Evolutionary conservation across 2,113 vertebrate genomes (phyloP).

Genomic region (Lethenteron camtschaticum): DNA sequence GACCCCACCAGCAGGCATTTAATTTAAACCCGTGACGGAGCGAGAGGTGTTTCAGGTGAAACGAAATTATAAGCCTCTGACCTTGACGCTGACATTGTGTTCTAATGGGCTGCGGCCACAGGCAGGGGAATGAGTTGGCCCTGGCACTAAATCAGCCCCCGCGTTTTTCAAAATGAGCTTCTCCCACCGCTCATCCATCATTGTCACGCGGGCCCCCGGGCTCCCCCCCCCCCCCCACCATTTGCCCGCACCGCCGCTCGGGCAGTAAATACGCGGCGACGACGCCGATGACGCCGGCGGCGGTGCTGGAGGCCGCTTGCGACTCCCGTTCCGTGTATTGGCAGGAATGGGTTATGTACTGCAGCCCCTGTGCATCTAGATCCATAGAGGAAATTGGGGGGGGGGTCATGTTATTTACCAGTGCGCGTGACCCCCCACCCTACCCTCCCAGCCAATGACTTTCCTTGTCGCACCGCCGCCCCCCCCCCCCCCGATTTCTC

Average conservation of each 20-base stretch:
- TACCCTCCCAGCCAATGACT: too few relatives aligned
- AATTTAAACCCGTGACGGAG: not conserved
- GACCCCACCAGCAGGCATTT: not conserved
- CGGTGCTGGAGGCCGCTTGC: not conserved
- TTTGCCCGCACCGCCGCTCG: not conserved
- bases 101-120: not conserved
- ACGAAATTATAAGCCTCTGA: conserved; percentile 3
- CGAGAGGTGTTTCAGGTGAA: not conserved
- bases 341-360: too few relatives aligned
- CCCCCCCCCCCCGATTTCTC: too few relatives aligned
- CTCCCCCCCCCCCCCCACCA: not conserved
- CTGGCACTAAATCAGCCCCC: conserved; percentile 6
- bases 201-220: conserved; percentile 4
- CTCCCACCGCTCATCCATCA: conserved; percentile 3
- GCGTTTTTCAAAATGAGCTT: conserved; percentile 1
- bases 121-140: not conserved
- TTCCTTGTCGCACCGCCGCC: too few relatives aligned
- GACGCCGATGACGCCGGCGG: not conserved
- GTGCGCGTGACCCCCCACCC: too few relatives aligned
- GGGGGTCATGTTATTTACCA: too few relatives aligned
- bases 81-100: conserved; percentile 5
- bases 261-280: conserved; percentile 1
- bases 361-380: too few relatives aligned
- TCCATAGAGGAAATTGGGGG: too few relatives aligned
- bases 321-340: not conserved